Conservation (phyloP, 2,113 vertebrate genomes). For the Centrocercus urophasianus region DNA sequence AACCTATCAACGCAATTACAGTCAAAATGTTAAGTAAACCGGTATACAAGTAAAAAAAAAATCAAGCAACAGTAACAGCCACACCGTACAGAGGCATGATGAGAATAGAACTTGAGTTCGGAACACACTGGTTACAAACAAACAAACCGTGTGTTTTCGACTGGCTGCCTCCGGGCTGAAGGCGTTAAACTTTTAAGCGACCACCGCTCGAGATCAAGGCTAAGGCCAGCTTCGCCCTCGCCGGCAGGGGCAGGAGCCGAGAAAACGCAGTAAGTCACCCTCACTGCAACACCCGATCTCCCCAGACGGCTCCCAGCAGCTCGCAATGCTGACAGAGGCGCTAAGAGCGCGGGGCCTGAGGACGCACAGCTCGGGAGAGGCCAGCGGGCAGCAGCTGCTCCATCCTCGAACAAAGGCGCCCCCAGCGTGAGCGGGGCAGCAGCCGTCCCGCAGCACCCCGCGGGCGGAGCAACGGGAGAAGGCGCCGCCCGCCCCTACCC, state of each 20-base stretch:
- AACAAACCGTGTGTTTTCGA: neutral
- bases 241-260: neutral
- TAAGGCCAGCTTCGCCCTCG: neutral
- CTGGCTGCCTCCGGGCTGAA: neutral
- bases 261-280: neutral
- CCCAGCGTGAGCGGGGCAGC: accelerated
- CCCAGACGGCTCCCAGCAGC: too few species aligned
- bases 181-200: neutral
- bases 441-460: accelerated
- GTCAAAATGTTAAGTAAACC: too few species aligned
- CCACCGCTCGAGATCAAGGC: neutral
- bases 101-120: neutral
- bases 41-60: too few species aligned
- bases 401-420: neutral
- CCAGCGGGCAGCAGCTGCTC: too few species aligned
- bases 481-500: too few species aligned
- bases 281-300: neutral
- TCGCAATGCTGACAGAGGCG: neutral
- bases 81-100: too few species aligned
- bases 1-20: neutral
- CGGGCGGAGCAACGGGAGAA: too few species aligned
- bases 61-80: neutral
- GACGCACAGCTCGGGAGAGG: too few species aligned
- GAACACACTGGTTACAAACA: neutral
- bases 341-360: too few species aligned